Evolutionary conservation across 1,140 invertebrate genomes (phyloP).

Genomic region (Pseudomyrmex gracilis): DNA sequence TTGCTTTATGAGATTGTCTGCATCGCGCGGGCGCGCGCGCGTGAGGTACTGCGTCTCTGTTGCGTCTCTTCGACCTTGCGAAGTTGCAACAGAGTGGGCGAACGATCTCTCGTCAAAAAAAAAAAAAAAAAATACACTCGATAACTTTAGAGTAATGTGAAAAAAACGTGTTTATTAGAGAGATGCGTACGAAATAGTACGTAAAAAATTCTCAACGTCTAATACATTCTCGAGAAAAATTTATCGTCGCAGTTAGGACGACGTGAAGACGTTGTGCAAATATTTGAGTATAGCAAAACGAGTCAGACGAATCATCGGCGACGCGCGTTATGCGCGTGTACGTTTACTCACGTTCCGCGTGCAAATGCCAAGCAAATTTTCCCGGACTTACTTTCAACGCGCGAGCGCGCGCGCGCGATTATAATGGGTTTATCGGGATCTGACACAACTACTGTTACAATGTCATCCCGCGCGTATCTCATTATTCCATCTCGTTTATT

Average conservation of each 20-base stretch:
- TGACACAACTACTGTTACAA: conserved; percentile 49
- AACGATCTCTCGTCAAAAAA: no score
- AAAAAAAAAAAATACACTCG: no score
- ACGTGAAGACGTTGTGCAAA: no score
- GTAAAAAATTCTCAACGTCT: neutral
- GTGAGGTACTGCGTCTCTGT: neutral
- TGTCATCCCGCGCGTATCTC: neutral
- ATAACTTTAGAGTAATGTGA: no score
- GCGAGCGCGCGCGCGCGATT: neutral
- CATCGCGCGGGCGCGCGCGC: neutral
- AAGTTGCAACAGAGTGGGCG: neutral
- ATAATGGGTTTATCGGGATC: conserved; percentile 51
- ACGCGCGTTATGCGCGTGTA: conserved; percentile 8
- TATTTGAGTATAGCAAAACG: neutral
- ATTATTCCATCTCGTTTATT: conserved; percentile 50
- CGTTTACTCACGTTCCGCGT: conserved; percentile 1
- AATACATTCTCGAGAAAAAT: neutral
- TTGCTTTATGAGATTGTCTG: conserved; percentile 10
- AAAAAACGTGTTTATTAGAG: neutral
- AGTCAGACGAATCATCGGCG: neutral
- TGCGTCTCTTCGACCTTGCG: neutral
- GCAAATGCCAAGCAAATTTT: conserved; percentile 33
- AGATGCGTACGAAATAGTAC: neutral
- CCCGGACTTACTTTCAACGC: conserved; percentile 14
- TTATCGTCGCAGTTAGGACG: neutral